A percentile compares a stretch with the other conserved stretches of the same genome.
Conservation (phyloP, 2,113 vertebrate genomes). For the Microtus ochrogaster region DNA sequence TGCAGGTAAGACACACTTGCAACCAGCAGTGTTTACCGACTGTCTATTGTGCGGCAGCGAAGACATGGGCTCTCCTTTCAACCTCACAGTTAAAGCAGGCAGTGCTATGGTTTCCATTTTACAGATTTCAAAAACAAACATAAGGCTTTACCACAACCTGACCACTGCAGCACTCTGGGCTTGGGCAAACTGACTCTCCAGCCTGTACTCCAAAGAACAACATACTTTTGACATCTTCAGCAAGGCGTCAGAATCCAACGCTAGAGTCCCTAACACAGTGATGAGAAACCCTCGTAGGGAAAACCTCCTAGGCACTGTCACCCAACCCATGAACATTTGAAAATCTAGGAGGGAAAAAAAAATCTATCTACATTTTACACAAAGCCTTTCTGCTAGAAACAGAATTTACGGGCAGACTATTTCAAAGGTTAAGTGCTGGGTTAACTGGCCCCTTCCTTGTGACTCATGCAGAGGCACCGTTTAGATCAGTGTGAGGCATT, state of each 20-base stretch:
- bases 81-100: not conserved
- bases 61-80: not conserved
- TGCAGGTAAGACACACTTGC: not conserved
- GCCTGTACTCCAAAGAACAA: not conserved
- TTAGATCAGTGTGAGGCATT: not conserved
- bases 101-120: not conserved
- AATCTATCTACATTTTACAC: not conserved
- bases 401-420: slow-evolving; percentile 57
- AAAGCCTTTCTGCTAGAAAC: slow-evolving; percentile 45
- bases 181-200: not conserved
- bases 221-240: not conserved
- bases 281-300: not conserved
- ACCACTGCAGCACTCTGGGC: not conserved
- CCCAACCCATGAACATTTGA: not conserved
- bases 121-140: not conserved
- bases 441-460: slow-evolving; percentile 44
- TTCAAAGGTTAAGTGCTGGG: slow-evolving; percentile 61
- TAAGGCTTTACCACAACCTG: not conserved
- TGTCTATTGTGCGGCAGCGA: not conserved
- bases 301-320: too few relatives aligned
- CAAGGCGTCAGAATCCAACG: not conserved
- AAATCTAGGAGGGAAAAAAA: not conserved
- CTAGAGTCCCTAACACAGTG: not conserved
- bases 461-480: slow-evolving; percentile 32
- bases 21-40: not conserved